Evolutionary conservation across 1,140 invertebrate genomes (phyloP).

Genomic region (Gryon sp.): DNA sequence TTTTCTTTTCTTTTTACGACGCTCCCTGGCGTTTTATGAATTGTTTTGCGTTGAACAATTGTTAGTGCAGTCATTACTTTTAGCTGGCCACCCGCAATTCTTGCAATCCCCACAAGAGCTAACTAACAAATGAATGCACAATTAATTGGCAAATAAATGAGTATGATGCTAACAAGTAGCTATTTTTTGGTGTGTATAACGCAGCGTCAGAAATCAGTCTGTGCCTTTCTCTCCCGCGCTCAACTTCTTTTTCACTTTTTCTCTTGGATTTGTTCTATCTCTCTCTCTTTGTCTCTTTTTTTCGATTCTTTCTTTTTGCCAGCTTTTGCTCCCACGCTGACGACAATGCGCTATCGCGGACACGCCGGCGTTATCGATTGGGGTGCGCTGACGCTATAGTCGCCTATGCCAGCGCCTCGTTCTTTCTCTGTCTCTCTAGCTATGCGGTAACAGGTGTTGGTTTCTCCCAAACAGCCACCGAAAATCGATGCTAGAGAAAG

Average conservation of each 20-base stretch:
- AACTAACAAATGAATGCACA: too few species aligned
- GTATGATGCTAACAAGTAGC: too few species aligned
- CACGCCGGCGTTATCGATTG: constrained; percentile 64
- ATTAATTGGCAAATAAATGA: too few species aligned
- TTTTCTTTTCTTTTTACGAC: not conserved
- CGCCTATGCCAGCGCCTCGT: constrained; percentile 55
- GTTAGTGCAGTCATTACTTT: constrained; percentile 12
- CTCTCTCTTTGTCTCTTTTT: too few species aligned
- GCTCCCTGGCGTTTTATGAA: too few species aligned
- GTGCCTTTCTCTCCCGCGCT: constrained; percentile 35
- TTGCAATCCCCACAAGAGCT: not conserved
- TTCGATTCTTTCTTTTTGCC: constrained; percentile 26
- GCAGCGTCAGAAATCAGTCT: constrained; percentile 47
- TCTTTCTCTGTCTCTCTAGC: constrained; percentile 63
- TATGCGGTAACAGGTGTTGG: constrained; percentile 65
- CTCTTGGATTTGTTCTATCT: too few species aligned
- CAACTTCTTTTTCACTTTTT: too few species aligned
- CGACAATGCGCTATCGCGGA: constrained; percentile 64
- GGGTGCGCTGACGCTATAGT: constrained; percentile 59
- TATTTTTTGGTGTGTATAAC: constrained; percentile 36
- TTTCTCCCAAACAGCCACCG: constrained; percentile 59
- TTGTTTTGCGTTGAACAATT: constrained; percentile 4
- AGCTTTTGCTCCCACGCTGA: constrained; percentile 47
- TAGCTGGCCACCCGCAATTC: not conserved
- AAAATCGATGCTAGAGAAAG: constrained; percentile 58